phyloP scores from a whole-genome alignment of 2,797 vertebrate species.

The Pyrrhura leucotis region DNA sequence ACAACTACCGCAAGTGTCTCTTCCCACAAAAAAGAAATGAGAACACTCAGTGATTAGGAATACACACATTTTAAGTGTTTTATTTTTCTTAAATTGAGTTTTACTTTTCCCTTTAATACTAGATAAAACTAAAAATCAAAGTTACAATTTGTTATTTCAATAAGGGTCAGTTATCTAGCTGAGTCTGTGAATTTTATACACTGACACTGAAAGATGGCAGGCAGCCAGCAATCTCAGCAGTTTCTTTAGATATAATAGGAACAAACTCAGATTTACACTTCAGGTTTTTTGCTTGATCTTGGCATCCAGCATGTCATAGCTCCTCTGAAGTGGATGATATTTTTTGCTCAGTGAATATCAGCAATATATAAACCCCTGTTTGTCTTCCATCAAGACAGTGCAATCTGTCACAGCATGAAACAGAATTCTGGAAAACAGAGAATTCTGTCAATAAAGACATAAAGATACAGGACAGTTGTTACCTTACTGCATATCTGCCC shows the following conservation, averaged over 20 bases:
- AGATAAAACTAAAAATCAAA: conserved; percentile 9
- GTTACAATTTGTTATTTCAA: background rate
- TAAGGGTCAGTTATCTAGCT: background rate
- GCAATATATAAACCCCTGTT: background rate
- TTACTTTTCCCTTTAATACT: background rate
- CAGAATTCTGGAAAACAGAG: background rate
- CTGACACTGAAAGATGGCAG: background rate
- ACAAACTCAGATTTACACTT: background rate
- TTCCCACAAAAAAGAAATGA: background rate
- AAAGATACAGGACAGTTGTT: background rate
- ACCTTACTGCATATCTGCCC: background rate
- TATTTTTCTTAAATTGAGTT: background rate
- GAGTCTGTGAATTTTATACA: background rate
- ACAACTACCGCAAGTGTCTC: background rate
- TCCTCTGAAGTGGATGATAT: background rate
- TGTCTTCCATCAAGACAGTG: background rate
- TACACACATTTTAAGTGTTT: background rate
- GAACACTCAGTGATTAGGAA: background rate
- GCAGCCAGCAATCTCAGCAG: background rate
- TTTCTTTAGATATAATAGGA: background rate
- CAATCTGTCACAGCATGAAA: background rate
- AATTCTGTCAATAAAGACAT: background rate
- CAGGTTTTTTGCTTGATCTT: background rate
- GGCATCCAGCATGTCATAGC: background rate
- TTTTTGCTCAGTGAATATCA: background rate